These are phyloP conservation scores for Cyanoramphus novaezelandiae DNA, from an alignment of 2,113 vertebrate species.

Conservation along the genomic window DNA sequence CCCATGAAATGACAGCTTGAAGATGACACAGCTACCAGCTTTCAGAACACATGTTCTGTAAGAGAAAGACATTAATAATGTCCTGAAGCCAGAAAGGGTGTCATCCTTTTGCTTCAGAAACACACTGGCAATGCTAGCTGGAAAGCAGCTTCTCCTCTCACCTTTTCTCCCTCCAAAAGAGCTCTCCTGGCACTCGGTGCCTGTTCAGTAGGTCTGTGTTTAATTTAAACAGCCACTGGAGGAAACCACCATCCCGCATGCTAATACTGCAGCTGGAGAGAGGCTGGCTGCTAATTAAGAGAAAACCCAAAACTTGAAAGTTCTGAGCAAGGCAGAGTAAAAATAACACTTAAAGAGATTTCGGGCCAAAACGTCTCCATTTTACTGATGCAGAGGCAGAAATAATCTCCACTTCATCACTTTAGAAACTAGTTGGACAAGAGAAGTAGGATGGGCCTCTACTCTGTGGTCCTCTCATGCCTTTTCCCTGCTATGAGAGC, in stretches of 20 bases:
- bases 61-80: slow-evolving; percentile 1
- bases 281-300: not conserved
- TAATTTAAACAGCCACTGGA: slow-evolving; percentile 31
- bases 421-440: not conserved
- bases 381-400: not conserved
- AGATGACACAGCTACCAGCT: not conserved
- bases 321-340: not conserved
- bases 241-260: not conserved
- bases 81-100: slow-evolving; percentile 27
- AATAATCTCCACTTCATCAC: not conserved
- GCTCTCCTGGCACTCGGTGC: not conserved
- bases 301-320: not conserved
- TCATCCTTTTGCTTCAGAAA: slow-evolving; percentile 30
- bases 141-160: not conserved
- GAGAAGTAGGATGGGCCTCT: not conserved
- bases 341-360: not conserved
- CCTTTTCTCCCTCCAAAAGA: not conserved
- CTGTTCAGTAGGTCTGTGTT: not conserved
- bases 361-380: not conserved
- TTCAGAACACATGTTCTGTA: slow-evolving; percentile 24
- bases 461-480: not conserved
- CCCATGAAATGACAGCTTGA: not conserved
- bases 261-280: not conserved
- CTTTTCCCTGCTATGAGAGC: not conserved
- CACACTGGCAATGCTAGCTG: not conserved